Conservation (phyloP, 2,797 vertebrate species). For the Borostomias antarcticus region DNA sequence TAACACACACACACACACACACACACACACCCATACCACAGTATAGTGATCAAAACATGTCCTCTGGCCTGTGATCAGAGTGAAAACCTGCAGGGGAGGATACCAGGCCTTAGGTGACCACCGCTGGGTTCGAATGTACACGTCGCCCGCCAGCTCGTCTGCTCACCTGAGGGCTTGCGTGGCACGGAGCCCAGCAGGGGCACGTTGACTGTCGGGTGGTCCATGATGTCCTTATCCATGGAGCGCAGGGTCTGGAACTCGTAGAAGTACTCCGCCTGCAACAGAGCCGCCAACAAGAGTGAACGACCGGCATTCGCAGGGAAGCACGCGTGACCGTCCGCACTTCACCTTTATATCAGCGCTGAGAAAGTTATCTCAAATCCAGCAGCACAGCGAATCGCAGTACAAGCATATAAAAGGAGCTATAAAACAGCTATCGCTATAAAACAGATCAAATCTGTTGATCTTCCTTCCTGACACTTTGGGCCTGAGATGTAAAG, state of each 20-base stretch:
- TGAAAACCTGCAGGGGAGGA: not conserved
- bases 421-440: slow-evolving; percentile 5
- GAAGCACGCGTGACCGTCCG: too few relatives aligned
- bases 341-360: not conserved
- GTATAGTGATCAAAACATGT: not conserved
- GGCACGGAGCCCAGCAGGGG: slow-evolving; percentile 85
- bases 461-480: slow-evolving; percentile 12
- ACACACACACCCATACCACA: not conserved
- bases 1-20: slow-evolving; percentile 7
- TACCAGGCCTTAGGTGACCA: not conserved
- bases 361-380: not conserved
- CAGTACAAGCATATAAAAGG: not conserved
- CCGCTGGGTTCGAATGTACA: not conserved
- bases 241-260: slow-evolving; percentile 88
- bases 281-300: slow-evolving; percentile 15
- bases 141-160: not conserved
- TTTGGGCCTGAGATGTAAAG: not conserved
- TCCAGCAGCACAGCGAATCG: not conserved
- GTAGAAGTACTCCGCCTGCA: slow-evolving; percentile 87
- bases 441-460: slow-evolving; percentile 6
- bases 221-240: slow-evolving; percentile 90
- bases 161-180: slow-evolving; percentile 86
- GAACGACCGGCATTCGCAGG: slow-evolving; percentile 8
- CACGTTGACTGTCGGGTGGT: slow-evolving; percentile 85
- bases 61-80: not conserved